phyloP scores from a whole-genome alignment of 2,113 vertebrate genomes.

The Lophotis ruficrista region DNA sequence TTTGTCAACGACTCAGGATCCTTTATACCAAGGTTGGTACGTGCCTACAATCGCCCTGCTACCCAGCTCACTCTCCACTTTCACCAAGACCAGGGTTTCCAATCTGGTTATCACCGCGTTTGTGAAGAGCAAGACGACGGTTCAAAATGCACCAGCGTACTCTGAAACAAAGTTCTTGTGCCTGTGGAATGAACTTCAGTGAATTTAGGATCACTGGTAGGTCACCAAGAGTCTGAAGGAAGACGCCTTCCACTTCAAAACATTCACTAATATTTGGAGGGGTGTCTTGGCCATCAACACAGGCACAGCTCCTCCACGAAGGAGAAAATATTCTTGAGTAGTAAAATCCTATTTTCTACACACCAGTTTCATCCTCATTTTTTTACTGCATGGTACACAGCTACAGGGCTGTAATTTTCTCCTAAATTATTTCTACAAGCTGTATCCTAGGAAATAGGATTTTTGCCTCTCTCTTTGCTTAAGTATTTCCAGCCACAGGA shows the following conservation, averaged over 20 bases:
- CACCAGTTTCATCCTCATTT: not conserved
- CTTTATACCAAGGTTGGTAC: not conserved
- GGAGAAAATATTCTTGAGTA: not conserved
- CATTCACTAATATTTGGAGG: not conserved
- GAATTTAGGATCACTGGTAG: not conserved
- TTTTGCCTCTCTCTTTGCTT: not conserved
- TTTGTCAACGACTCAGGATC: not conserved
- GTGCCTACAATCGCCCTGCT: not conserved
- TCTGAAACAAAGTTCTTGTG: not conserved
- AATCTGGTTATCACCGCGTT: accelerated
- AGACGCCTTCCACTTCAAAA: not conserved
- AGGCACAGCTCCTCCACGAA: not conserved
- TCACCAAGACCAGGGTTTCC: not conserved
- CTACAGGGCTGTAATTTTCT: not conserved
- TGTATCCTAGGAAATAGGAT: not conserved
- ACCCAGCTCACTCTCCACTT: not conserved
- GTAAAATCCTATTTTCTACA: not conserved
- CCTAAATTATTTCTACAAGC: not conserved
- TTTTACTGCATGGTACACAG: not conserved
- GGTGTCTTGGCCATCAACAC: not conserved
- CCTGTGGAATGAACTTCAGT: not conserved
- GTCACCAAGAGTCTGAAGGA: not conserved
- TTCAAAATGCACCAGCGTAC: not conserved
- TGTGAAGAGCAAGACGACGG: not conserved
- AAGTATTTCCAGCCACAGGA: not conserved